Evolutionary conservation across 2,888 invertebrate genomes (phyloP), one percentile per base, ranked within the genome.

Genomic region (Melinaea menophilus): DNA sequence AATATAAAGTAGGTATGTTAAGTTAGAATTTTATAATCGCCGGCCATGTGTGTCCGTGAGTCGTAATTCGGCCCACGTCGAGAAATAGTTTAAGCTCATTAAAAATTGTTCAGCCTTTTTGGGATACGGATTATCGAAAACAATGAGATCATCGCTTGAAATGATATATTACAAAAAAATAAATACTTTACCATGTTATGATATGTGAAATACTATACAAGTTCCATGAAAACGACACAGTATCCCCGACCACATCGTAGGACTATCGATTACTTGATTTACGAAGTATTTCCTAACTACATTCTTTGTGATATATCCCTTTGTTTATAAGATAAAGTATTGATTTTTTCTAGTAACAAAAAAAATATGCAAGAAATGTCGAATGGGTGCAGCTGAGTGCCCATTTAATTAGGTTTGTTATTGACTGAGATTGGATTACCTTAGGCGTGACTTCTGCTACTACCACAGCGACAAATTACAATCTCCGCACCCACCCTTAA

Each of bases 321-420:
- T 55, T 58, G 51, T 31, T 51, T 31, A 51, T 31, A 41, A 41
- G 9, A 5, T 51, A 22, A 51, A 51, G 1, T 31, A n/a, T 31
- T 51, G 31, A 51, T 22, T 51, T 51, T 51, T 31, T 48, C n/a
- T 22, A 13, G 13, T 22, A 48, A 3, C 2, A 7, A n/a, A 41
- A 22, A 7, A n/a, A 41, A 22, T 64, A 64, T 61, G 56, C 55
- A 61, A 51, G 31, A 65, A 67, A 3, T 9, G 41, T 41, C 7
- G 66, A 66, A 37, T 64, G 59, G 72, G 64, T 59, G 72, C 64
- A 71, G 66, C 65, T 65, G 61, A 65, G 46, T 58, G 61, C 58
- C 62, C 60, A 65, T 57, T 66, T 71, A 72, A 72, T 72, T 73
- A 72, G 71, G 69, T 71, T 69, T 71, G 70, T 71, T 70, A 71